Conservation (phyloP, 2,113 vertebrate species). For the Siniperca knerii region DNA sequence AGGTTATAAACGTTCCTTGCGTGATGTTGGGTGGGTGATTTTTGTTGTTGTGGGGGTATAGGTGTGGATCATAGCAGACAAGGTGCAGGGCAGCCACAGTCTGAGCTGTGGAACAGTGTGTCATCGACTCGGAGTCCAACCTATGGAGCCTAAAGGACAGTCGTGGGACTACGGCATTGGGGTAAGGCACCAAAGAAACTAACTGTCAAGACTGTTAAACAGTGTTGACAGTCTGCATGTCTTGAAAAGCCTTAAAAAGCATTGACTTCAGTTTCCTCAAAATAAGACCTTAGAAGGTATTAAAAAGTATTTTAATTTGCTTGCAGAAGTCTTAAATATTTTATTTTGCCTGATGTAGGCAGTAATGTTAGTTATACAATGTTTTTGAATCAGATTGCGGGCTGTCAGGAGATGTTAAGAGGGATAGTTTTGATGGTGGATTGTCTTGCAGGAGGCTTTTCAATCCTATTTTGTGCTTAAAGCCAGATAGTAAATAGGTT, state of each 20-base stretch:
- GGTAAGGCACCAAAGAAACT: conserved; percentile 81
- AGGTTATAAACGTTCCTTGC: background rate
- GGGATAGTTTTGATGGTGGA: too few relatives aligned
- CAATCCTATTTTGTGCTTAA: background rate
- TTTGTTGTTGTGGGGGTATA: conserved; percentile 57
- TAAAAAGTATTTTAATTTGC: too few relatives aligned
- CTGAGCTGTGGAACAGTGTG: conserved; percentile 96
- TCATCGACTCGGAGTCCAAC: conserved; percentile 90
- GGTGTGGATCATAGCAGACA: conserved; percentile 99
- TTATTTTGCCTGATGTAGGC: background rate
- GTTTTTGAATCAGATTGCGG: background rate
- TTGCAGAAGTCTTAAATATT: background rate
- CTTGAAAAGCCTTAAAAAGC: background rate
- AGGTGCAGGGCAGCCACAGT: conserved; percentile 95
- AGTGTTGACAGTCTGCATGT: background rate
- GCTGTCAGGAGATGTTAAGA: too few relatives aligned
- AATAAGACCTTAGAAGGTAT: background rate
- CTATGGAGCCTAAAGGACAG: conserved; percentile 89
- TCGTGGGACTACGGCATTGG: conserved; percentile 98
- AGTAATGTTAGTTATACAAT: background rate
- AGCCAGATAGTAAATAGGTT: background rate
- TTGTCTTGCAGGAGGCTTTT: background rate
- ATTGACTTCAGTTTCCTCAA: background rate
- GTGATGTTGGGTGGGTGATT: conserved; percentile 1
- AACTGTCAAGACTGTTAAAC: background rate